Evolutionary conservation across 2,113 vertebrate genomes (phyloP).

Genomic region (Embiotoca jacksoni): DNA sequence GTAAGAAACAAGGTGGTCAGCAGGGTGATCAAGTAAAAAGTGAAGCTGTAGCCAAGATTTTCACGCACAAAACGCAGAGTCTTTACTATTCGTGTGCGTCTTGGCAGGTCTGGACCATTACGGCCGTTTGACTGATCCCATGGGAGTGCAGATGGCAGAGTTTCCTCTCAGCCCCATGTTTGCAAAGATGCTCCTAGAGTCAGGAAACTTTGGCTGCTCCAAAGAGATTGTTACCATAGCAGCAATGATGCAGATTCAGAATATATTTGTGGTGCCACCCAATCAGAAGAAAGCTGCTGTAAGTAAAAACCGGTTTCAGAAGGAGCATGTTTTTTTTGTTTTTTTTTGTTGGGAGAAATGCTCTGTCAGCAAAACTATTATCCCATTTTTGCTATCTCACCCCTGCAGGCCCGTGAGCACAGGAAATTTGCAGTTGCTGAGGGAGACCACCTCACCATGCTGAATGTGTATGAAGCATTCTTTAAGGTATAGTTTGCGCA

Average conservation of each 20-base stretch:
- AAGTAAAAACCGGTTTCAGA: constrained; percentile 73
- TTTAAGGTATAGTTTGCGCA: constrained; percentile 89
- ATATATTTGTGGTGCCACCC: constrained; percentile 91
- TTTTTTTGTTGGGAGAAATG: constrained; percentile 6
- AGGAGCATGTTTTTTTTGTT: constrained; percentile 6
- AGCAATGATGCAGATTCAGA: constrained; percentile 99
- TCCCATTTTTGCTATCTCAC: constrained; percentile 28
- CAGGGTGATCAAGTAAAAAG: not conserved
- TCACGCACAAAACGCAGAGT: constrained; percentile 8
- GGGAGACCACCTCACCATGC: constrained; percentile 98
- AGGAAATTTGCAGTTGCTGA: constrained; percentile 98
- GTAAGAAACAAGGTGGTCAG: constrained; percentile 80
- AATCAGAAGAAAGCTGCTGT: constrained; percentile 95
- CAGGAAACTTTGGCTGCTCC: constrained; percentile 97
- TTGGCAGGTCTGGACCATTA: constrained; percentile 94
- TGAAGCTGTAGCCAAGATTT: constrained; percentile 4
- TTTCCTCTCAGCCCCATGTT: constrained; percentile 99
- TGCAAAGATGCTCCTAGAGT: constrained; percentile 99
- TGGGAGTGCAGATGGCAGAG: constrained; percentile 96
- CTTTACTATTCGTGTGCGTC: constrained; percentile 10
- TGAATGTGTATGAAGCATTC: constrained; percentile 98
- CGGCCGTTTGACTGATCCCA: constrained; percentile 93
- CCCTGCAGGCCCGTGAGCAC: constrained; percentile 90
- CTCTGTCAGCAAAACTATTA: constrained; percentile 44
- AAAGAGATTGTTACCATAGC: constrained; percentile 97